A percentile compares a stretch with the other conserved stretches of the same genome.
Conservation (phyloP, 2,113 vertebrate species). For the Nothocercus nigrocapillus region DNA sequence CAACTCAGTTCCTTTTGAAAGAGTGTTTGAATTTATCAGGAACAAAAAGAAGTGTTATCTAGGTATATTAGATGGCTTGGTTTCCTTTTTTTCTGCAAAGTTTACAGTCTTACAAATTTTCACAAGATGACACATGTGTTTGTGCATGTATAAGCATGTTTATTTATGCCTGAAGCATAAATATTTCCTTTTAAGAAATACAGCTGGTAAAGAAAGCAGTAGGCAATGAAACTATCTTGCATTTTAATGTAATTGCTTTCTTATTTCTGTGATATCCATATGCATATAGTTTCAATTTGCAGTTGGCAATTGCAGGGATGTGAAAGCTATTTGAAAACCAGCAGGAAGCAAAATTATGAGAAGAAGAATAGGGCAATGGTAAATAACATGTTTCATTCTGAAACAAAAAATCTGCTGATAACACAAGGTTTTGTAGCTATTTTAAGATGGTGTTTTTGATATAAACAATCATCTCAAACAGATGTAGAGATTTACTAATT, state of each 20-base stretch:
- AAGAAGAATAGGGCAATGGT: neutral
- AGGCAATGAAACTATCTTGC: neutral
- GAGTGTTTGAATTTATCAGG: neutral
- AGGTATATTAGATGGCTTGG: neutral
- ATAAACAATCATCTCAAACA: neutral
- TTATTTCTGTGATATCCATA: constrained; percentile 11
- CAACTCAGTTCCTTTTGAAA: neutral
- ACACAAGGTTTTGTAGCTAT: neutral
- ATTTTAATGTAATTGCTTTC: neutral
- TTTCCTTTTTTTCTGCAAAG: neutral
- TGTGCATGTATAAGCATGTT: neutral
- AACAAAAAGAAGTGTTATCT: neutral
- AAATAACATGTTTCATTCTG: neutral
- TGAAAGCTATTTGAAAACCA: constrained; percentile 37
- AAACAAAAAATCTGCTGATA: neutral
- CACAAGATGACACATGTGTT: neutral
- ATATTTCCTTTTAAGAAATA: neutral
- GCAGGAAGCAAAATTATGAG: constrained; percentile 6
- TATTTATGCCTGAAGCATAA: neutral
- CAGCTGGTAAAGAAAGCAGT: neutral
- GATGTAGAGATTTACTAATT: neutral
- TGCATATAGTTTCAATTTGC: constrained; percentile 33
- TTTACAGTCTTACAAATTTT: neutral
- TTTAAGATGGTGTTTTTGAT: neutral
- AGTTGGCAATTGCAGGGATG: neutral